These are phyloP conservation scores for Zaprionus gabonicus DNA, from an alignment of 1,140 invertebrate species.

Conservation along the genomic window DNA sequence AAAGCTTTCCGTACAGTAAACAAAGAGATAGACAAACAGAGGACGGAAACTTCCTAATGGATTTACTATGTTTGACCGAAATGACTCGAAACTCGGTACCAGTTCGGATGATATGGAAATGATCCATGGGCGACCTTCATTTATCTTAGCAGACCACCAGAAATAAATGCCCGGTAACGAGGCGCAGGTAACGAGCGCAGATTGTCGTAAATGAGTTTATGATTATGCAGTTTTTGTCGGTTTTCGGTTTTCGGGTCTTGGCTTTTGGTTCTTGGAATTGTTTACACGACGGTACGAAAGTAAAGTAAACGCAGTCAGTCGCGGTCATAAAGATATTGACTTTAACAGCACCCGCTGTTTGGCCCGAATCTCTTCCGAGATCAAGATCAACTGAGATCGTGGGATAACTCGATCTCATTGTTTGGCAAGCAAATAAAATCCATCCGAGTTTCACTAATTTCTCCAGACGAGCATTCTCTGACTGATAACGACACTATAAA, in stretches of 20 bases:
- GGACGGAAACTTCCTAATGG: constrained; percentile 17
- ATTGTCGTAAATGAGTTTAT: constrained; percentile 49
- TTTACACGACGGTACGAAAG: not conserved
- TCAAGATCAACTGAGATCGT: constrained; percentile 9
- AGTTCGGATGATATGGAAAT: not conserved
- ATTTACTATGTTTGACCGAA: constrained; percentile 11
- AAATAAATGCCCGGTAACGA: not conserved
- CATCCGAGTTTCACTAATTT: constrained; percentile 3
- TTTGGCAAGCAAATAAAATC: constrained; percentile 18
- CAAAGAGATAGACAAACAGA: constrained; percentile 7
- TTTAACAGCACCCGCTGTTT: constrained; percentile 44
- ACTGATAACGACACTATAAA: not conserved
- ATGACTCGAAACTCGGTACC: constrained; percentile 5
- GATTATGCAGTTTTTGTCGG: constrained; percentile 54
- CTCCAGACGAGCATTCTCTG: not conserved
- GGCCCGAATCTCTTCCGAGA: constrained; percentile 19
- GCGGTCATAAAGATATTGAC: constrained; percentile 73
- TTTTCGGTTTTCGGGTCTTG: not conserved
- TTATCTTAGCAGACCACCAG: constrained; percentile 11
- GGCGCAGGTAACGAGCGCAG: not conserved
- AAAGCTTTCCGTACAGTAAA: constrained; percentile 17
- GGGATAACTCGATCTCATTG: constrained; percentile 20
- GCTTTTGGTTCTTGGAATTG: constrained; percentile 24
- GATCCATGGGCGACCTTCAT: constrained; percentile 3
- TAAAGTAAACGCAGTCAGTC: constrained; percentile 39